These are phyloP conservation scores for Caenorhabditis afra DNA, from an alignment of 2,888 invertebrate species.

Conservation along the genomic window DNA sequence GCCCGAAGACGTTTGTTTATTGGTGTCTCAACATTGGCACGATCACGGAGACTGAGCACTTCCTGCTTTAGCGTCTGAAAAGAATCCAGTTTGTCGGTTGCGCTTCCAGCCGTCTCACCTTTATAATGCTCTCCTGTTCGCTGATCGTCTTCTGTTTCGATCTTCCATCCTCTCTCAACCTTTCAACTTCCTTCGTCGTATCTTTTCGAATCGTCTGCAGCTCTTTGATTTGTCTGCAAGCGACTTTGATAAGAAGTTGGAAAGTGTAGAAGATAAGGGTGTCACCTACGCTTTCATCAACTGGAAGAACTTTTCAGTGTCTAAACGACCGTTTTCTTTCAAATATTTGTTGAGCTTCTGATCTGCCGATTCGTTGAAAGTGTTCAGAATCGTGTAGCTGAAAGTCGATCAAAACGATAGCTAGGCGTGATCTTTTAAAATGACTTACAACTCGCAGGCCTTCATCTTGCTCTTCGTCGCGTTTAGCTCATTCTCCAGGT, in stretches of 20 bases:
- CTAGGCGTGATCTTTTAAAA: background rate
- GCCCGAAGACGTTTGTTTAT: constrained; percentile 35
- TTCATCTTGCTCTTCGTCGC: constrained; percentile 24
- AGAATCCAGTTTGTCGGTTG: background rate
- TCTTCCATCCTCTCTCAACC: constrained; percentile 1
- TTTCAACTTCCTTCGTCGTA: constrained; percentile 24
- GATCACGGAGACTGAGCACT: constrained; percentile 26
- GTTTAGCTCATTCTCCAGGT: constrained; percentile 8
- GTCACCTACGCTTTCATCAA: constrained; percentile 29
- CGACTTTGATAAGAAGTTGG: background rate
- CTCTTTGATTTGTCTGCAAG: constrained; percentile 47
- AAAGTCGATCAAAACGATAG: constrained; percentile 15
- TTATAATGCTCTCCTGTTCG: constrained; percentile 8
- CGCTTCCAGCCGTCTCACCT: background rate
- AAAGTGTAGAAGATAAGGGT: background rate
- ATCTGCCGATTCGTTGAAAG: constrained; percentile 19
- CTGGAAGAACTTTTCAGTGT: constrained; percentile 45
- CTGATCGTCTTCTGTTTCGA: constrained; percentile 2
- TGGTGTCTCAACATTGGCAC: constrained; percentile 39
- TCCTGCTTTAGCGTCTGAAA: constrained; percentile 25
- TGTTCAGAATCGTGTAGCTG: constrained; percentile 46
- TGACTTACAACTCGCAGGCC: constrained; percentile 52
- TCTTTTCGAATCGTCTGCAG: constrained; percentile 21
- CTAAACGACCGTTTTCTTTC: constrained; percentile 18
- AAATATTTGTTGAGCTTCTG: constrained; percentile 34